These are phyloP conservation scores for Amblyteles armatorius DNA, from an alignment of 2,888 invertebrate species.

Conservation along the genomic window DNA sequence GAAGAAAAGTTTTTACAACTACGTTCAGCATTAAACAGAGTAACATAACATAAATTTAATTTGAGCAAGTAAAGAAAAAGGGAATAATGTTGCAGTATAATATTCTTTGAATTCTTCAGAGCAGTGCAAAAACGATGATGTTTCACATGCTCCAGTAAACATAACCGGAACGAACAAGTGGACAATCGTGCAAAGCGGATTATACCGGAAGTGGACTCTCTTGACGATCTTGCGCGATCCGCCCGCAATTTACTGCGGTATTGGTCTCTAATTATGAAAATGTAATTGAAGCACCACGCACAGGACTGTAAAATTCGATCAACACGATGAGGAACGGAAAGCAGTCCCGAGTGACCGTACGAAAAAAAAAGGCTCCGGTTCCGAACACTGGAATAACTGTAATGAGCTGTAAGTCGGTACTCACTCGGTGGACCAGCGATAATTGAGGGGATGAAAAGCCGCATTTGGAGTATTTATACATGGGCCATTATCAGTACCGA, in stretches of 20 bases:
- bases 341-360: neutral
- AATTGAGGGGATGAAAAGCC: slow-evolving; percentile 73
- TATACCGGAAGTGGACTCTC: neutral
- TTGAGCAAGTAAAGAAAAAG: too few species aligned
- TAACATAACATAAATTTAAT: too few species aligned
- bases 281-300: neutral
- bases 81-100: neutral
- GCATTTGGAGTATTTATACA: slow-evolving; percentile 79
- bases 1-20: too few species aligned
- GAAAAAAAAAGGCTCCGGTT: neutral
- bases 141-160: neutral
- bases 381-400: slow-evolving; percentile 10
- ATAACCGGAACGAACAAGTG: slow-evolving; percentile 5
- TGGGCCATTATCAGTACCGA: slow-evolving; percentile 71
- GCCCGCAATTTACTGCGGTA: neutral
- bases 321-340: neutral
- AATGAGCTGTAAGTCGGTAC: slow-evolving; percentile 20
- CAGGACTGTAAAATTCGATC: neutral
- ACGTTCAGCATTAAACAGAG: too few species aligned
- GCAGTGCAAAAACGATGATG: neutral
- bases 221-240: neutral
- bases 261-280: neutral
- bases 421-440: slow-evolving; percentile 34
- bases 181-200: neutral
- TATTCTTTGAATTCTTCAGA: neutral